A percentile compares a stretch with the other conserved stretches of the same genome.
Conservation (phyloP, 2,113 vertebrate species). For the Corythoichthys haematopterus region DNA sequence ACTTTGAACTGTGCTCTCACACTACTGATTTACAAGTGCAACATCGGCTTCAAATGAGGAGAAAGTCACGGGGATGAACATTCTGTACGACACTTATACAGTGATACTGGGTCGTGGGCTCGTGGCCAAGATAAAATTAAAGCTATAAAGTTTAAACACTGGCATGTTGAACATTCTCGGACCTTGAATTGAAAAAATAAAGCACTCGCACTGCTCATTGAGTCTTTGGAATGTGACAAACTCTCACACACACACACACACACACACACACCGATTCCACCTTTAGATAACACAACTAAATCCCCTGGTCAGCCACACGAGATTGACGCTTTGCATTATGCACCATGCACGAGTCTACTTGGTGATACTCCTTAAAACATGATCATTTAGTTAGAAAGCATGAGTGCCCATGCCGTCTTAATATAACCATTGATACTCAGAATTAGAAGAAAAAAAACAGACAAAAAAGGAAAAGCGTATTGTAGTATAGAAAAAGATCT, state of each 20-base stretch:
- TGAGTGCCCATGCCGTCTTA: constrained; percentile 3
- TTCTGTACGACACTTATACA: constrained; percentile 17
- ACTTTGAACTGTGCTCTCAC: constrained; percentile 1
- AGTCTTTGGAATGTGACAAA: constrained; percentile 67
- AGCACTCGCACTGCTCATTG: constrained; percentile 25
- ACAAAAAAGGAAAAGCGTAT: constrained; percentile 25
- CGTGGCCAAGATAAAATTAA: constrained; percentile 49
- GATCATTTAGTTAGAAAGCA: constrained; percentile 33
- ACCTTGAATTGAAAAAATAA: constrained; percentile 5
- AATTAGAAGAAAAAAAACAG: constrained; percentile 1
- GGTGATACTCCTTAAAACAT: constrained; percentile 23
- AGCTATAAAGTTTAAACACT: constrained; percentile 48
- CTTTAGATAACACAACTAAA: neutral
- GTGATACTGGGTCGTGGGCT: constrained; percentile 29
- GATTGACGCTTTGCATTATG: constrained; percentile 9
- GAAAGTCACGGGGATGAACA: constrained; percentile 14
- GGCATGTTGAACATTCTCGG: constrained; percentile 40
- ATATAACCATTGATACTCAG: constrained; percentile 17
- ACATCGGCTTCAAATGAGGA: constrained; percentile 12
- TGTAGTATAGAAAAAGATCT: constrained; percentile 68
- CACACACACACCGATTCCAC: neutral
- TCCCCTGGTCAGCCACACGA: constrained; percentile 4
- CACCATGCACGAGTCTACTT: constrained; percentile 9
- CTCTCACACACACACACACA: constrained; percentile 13
- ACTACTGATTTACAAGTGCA: neutral